A percentile compares a stretch with the other conserved stretches of the same genome.
Evolutionary conservation across 2,888 invertebrate genomes (phyloP).

Genomic region (Caenorhabditis uteleia): DNA sequence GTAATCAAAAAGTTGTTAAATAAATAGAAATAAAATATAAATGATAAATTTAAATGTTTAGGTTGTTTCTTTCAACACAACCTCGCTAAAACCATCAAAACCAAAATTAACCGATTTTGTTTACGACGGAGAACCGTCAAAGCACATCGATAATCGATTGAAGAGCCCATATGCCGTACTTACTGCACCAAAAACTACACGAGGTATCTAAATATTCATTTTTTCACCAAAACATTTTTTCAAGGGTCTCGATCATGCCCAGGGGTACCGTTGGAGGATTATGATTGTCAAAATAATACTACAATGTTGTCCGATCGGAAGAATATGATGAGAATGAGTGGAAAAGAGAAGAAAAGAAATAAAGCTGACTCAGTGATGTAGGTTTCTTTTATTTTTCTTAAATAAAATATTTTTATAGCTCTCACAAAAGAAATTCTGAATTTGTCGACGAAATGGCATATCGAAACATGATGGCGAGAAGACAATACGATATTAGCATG

Average conservation of each 20-base stretch:
- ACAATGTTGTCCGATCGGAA: slow-evolving; percentile 14
- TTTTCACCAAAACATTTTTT: slow-evolving; percentile 9
- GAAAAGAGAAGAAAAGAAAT: slow-evolving; percentile 13
- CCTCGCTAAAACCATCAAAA: slow-evolving; percentile 23
- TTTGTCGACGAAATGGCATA: slow-evolving; percentile 2
- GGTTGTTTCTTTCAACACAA: slow-evolving; percentile 27
- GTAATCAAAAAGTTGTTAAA: background rate
- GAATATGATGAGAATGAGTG: slow-evolving; percentile 10
- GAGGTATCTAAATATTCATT: slow-evolving; percentile 18
- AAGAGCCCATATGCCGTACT: slow-evolving; percentile 51
- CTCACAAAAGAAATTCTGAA: background rate
- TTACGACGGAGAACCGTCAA: slow-evolving; percentile 17
- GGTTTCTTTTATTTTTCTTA: slow-evolving; percentile 7
- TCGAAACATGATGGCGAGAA: slow-evolving; percentile 22
- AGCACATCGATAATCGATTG: slow-evolving; percentile 23
- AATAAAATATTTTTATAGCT: background rate
- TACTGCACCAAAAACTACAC: slow-evolving; percentile 41
- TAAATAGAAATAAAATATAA: background rate
- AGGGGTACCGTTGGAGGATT: slow-evolving; percentile 42
- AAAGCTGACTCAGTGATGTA: slow-evolving; percentile 26
- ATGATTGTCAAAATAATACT: background rate
- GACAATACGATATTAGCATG: slow-evolving; percentile 36
- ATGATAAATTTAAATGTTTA: slow-evolving; percentile 2
- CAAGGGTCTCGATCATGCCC: slow-evolving; percentile 48
- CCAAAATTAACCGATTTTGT: slow-evolving; percentile 15